Conservation (phyloP, 2,888 invertebrate species). For the Tetranychus piercei region DNA sequence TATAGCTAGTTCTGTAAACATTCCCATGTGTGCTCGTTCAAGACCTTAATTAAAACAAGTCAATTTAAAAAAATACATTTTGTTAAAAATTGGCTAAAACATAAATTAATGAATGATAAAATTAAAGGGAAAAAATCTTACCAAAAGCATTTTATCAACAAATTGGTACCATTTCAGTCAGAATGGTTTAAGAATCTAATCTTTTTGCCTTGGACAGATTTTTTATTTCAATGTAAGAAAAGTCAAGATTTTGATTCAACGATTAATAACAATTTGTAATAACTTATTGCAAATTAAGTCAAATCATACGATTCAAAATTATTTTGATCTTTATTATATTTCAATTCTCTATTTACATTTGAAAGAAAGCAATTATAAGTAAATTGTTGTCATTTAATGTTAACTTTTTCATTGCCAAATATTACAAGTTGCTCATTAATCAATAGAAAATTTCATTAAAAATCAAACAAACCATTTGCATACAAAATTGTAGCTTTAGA, state of each 20-base stretch:
- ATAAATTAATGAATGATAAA: not conserved
- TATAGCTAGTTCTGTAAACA: conserved; percentile 98
- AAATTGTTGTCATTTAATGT: too few species aligned
- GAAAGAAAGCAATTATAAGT: too few species aligned
- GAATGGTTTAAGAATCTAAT: not conserved
- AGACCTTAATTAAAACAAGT: conserved; percentile 42
- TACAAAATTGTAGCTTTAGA: not conserved
- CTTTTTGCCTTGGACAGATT: not conserved
- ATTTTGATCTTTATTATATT: too few species aligned
- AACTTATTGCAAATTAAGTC: too few species aligned
- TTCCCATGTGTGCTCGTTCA: conserved; percentile 98
- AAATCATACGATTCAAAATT: too few species aligned
- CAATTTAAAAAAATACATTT: conserved; percentile 7
- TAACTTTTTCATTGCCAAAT: too few species aligned
- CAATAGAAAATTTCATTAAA: too few species aligned
- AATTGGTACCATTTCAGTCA: too few species aligned
- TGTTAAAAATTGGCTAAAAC: conserved; percentile 6
- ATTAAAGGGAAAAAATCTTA: conserved; percentile 14
- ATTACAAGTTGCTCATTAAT: too few species aligned
- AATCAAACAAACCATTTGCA: too few species aligned
- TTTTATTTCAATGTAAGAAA: not conserved
- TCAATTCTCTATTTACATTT: too few species aligned
- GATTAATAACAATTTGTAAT: too few species aligned
- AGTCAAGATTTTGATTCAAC: not conserved
- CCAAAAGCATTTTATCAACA: conserved; percentile 49